Conservation (phyloP, 1,140 invertebrate genomes). For the Bradynema listronoti region DNA sequence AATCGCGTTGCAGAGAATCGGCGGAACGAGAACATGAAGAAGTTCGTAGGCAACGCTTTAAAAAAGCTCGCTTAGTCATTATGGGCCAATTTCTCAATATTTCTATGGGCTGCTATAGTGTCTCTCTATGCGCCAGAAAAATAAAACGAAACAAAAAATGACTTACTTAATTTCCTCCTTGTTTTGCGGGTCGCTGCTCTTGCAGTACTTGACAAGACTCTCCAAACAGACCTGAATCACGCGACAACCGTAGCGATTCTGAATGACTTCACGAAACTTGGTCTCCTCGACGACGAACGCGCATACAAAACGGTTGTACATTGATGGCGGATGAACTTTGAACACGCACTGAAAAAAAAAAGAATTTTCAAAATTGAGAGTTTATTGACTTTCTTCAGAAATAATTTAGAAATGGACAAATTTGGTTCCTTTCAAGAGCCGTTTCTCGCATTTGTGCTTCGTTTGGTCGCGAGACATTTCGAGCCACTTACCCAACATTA, state of each 20-base stretch:
- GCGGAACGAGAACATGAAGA: conserved; percentile 17
- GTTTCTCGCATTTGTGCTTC: too few relatives aligned
- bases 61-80: neutral
- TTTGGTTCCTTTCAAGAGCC: too few relatives aligned
- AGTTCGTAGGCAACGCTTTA: conserved; percentile 16
- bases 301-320: conserved; percentile 7
- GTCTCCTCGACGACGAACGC: too few relatives aligned
- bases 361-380: too few relatives aligned
- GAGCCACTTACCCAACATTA: too few relatives aligned
- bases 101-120: conserved; percentile 5
- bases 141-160: too few relatives aligned
- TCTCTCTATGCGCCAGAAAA: too few relatives aligned
- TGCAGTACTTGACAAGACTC: conserved; percentile 3
- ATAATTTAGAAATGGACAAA: too few relatives aligned
- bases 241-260: conserved; percentile 35
- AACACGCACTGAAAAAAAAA: too few relatives aligned
- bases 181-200: neutral
- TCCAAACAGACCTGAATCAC: conserved; percentile 28
- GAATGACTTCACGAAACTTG: too few relatives aligned
- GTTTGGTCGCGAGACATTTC: too few relatives aligned
- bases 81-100: neutral
- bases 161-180: neutral
- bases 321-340: conserved; percentile 4
- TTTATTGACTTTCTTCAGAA: too few relatives aligned
- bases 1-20: conserved; percentile 26